phyloP scores from a whole-genome alignment of 2,888 invertebrate genomes.

The Sinhomidia bicolor region DNA sequence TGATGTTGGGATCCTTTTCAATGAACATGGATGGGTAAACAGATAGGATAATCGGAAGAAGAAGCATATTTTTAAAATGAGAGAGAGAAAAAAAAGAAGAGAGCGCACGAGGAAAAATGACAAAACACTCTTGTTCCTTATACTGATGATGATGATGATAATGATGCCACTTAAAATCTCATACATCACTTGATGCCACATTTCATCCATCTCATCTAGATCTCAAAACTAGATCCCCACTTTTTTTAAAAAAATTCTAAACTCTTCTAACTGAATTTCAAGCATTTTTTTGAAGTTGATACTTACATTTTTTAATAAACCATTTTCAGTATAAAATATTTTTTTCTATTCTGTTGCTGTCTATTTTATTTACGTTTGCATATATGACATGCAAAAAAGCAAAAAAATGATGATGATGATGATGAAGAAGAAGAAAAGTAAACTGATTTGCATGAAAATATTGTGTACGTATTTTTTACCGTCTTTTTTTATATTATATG shows the following conservation, averaged over 20 bases:
- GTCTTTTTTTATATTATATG: constrained; percentile 20
- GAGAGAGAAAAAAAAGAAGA: constrained; percentile 33
- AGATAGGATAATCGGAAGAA: constrained; percentile 63
- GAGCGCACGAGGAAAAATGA: constrained; percentile 72
- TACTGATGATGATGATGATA: constrained; percentile 57
- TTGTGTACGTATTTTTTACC: background rate
- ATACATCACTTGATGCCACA: constrained; percentile 58
- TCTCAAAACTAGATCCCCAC: background rate
- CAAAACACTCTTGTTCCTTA: constrained; percentile 65
- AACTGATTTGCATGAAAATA: constrained; percentile 24
- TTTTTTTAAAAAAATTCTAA: no score
- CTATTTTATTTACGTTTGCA: background rate
- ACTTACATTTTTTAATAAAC: no score
- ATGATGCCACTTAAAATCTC: constrained; percentile 73
- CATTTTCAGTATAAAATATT: no score
- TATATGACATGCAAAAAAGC: constrained; percentile 21
- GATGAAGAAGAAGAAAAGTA: no score
- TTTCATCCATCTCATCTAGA: constrained; percentile 36
- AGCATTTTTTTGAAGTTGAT: background rate
- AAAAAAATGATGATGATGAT: background rate
- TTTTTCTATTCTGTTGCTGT: no score
- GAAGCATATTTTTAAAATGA: constrained; percentile 50
- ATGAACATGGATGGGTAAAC: constrained; percentile 9
- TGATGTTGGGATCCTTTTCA: constrained; percentile 35
- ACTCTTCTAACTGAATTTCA: no score